Conservation (phyloP, 2,888 invertebrate species). For the Ferrisia virgata region DNA sequence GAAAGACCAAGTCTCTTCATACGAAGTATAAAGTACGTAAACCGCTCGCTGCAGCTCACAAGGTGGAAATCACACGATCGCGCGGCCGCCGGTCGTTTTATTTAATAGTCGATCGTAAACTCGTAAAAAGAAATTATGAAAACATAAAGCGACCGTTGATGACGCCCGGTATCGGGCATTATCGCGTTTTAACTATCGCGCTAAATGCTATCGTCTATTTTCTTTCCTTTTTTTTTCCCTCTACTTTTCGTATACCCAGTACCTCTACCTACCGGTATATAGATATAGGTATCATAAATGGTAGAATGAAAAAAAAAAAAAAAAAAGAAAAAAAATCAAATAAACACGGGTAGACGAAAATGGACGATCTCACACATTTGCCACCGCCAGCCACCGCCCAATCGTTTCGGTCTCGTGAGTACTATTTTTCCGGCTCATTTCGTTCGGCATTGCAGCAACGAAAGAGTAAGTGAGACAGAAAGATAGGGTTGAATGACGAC, state of each 20-base stretch:
- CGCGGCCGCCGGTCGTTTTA: not conserved
- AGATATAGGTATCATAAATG: not conserved
- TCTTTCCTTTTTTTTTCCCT: not conserved
- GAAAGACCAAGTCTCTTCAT: too few relatives aligned
- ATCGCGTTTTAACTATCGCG: conserved; percentile 3
- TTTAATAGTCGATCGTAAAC: conserved; percentile 17
- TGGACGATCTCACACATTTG: not conserved
- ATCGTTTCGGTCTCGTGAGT: not conserved
- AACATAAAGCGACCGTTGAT: not conserved
- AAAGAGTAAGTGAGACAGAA: not conserved
- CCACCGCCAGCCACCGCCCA: not conserved
- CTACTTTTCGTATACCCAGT: not conserved
- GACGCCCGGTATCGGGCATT: not conserved
- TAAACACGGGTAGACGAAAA: not conserved
- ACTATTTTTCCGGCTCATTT: not conserved
- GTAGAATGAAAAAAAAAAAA: not conserved
- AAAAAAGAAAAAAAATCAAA: too few relatives aligned
- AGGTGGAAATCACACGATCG: not conserved
- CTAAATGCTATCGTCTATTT: not conserved
- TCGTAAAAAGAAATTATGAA: conserved; percentile 16
- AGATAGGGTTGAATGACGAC: not conserved
- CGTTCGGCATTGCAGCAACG: not conserved
- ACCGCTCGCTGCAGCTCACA: not conserved
- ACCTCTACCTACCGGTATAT: too few relatives aligned
- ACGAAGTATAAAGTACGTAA: too few relatives aligned